A percentile compares a stretch with the other conserved stretches of the same genome.
Evolutionary conservation across 2,797 vertebrate species (phyloP).

Genomic region (Xyrichtys novacula): DNA sequence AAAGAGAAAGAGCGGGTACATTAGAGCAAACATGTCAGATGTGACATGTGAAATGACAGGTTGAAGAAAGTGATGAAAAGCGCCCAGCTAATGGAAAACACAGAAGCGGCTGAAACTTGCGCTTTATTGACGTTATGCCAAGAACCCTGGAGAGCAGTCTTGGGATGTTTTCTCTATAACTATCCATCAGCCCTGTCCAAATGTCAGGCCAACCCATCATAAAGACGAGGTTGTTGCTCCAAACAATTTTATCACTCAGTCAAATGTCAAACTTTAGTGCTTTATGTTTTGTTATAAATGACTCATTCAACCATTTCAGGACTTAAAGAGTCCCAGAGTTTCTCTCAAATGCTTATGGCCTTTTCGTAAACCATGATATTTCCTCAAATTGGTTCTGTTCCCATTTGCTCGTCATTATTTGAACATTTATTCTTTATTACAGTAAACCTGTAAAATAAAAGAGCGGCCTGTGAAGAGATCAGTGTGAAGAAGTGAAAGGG

Average conservation of each 20-base stretch:
- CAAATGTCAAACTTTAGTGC: not conserved
- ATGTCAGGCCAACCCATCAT: not conserved
- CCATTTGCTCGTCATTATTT: not conserved
- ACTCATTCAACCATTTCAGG: not conserved
- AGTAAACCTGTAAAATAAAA: too few species aligned
- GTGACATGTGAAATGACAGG: constrained; percentile 10
- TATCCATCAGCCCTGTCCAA: constrained; percentile 29
- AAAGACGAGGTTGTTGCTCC: not conserved
- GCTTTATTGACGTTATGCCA: constrained; percentile 24
- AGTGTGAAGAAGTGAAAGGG: too few species aligned
- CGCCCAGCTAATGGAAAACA: constrained; percentile 10
- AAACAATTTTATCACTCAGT: not conserved
- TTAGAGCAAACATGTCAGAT: constrained; percentile 17
- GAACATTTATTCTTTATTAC: constrained; percentile 1
- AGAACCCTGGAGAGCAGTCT: not conserved
- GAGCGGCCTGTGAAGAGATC: too few species aligned
- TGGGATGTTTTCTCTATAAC: constrained; percentile 2
- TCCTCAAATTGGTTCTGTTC: not conserved
- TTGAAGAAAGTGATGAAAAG: constrained; percentile 17
- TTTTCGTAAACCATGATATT: constrained; percentile 2
- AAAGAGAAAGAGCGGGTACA: not conserved
- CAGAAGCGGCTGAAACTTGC: constrained; percentile 10
- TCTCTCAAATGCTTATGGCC: not conserved
- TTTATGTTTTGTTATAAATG: not conserved
- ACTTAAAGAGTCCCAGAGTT: not conserved